Conservation (phyloP, 2,113 vertebrate genomes). For the Hippocampus abdominalis region DNA sequence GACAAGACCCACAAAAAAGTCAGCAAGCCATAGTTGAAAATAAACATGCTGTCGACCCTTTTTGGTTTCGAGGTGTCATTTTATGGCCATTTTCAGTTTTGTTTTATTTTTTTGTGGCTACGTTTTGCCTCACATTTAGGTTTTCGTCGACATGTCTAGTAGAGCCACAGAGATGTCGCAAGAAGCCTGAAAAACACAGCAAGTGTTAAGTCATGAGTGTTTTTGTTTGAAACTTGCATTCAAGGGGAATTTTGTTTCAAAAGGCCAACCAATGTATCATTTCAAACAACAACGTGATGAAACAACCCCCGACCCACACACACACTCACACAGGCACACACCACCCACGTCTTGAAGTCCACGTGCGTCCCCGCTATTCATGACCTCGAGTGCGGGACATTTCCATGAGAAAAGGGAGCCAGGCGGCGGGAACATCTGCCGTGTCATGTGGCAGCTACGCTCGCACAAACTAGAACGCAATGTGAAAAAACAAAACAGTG, state of each 20-base stretch:
- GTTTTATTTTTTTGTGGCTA: too few relatives aligned
- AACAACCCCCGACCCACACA: too few relatives aligned
- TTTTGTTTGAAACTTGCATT: not conserved
- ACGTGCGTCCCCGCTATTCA: not conserved
- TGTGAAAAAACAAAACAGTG: not conserved
- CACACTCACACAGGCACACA: not conserved
- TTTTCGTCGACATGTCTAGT: too few relatives aligned
- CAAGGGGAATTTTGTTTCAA: not conserved
- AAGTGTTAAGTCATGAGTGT: too few relatives aligned
- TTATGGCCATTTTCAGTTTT: too few relatives aligned
- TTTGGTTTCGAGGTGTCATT: too few relatives aligned
- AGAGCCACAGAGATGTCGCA: too few relatives aligned
- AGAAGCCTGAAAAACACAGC: too few relatives aligned
- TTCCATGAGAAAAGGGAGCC: constrained; percentile 1
- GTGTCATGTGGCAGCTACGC: not conserved
- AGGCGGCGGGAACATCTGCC: not conserved
- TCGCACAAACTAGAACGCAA: not conserved
- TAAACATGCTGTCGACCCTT: too few relatives aligned
- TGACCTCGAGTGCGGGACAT: not conserved
- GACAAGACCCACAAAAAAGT: too few relatives aligned
- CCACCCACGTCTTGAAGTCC: not conserved
- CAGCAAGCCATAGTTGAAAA: too few relatives aligned
- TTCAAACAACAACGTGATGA: not conserved
- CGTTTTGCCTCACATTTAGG: too few relatives aligned
- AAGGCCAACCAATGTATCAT: not conserved